Base-by-base conservation (phyloP, 2,113 vertebrate species). In the Notechis scutatus region DNA sequence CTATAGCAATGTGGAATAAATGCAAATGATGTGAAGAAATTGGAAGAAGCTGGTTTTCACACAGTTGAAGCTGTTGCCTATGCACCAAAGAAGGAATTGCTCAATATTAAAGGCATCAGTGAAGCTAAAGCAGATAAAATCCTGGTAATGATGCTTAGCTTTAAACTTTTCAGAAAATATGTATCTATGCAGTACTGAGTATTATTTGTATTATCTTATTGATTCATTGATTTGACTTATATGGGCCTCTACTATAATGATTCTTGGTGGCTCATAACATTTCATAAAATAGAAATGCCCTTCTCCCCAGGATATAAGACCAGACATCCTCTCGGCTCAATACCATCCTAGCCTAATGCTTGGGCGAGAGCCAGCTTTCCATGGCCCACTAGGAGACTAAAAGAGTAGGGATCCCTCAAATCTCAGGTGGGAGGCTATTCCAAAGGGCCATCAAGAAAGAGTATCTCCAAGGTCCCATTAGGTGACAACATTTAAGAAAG, bases 81-180 rank as follows among this genome's bases (percentile, higher is more conserved):
- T 4, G 98, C 98, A 0, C 99, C 99, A 3, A 99, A 99, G 97
- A 99, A 99, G 94, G 99, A 99, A 95, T 97, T 99, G 54, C 98
- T 99, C 74, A 99, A 98, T 95, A 99, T 99, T 94, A 99, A 99
- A 95, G 99, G 99, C 93, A 99, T 99, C 97, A 99, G 99, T 10
- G 99, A 99, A 96, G 98, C 99, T 94, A 99, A 99, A 97, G 99
- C 99, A 1, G 99, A 99, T 93, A 99, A 99, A 96, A 98, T 99
- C 91, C 95, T 99, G 96, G 99, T 99, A 97, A 98, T 98, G 23
- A 5, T 34, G 23, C 85, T n/a, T 10, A 2, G n/a, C 0, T 52
- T 74, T 0, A 85, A 88, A 34, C 29, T n/a, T 20, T 52, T 52
- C 45, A 52, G 54, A 24, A 61, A 26, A 61, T 26, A 34, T 91